Percentiles rank a stretch among this genome's conserved stretches.
phyloP scores from a whole-genome alignment of 2,797 vertebrate species.

The Lacerta bilineata region DNA sequence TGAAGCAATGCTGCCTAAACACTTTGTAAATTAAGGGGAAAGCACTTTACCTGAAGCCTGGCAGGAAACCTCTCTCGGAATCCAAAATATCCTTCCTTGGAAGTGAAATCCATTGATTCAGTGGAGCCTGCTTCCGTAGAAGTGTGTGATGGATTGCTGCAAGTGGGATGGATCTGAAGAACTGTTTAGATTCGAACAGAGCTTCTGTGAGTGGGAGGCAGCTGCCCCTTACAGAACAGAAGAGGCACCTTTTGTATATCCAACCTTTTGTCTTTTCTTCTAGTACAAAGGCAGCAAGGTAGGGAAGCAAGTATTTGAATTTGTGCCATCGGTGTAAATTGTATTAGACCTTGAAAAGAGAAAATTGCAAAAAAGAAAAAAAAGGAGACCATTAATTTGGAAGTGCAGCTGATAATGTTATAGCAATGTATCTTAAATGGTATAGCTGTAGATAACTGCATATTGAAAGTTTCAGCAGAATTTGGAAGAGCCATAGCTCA shows the following conservation, averaged over 20 bases:
- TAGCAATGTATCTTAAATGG: not conserved
- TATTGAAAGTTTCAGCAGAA: not conserved
- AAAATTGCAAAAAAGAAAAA: not conserved
- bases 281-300: conserved; percentile 19
- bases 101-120: not conserved
- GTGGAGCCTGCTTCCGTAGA: not conserved
- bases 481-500: not conserved
- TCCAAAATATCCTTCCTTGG: not conserved
- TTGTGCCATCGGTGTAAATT: not conserved
- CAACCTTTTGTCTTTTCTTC: not conserved
- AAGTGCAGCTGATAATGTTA: not conserved
- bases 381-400: not conserved
- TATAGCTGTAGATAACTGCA: conserved; percentile 24
- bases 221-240: not conserved
- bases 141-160: not conserved
- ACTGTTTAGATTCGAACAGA: not conserved
- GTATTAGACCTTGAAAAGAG: not conserved
- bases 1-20: conserved; percentile 24
- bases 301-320: conserved; percentile 17
- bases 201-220: not conserved
- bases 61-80: conserved; percentile 20
- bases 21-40: not conserved
- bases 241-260: not conserved
- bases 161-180: not conserved
- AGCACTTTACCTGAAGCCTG: conserved; percentile 24